These are phyloP conservation scores for Hyles lineata DNA, from an alignment of 2,888 invertebrate genomes.

Conservation along the genomic window DNA sequence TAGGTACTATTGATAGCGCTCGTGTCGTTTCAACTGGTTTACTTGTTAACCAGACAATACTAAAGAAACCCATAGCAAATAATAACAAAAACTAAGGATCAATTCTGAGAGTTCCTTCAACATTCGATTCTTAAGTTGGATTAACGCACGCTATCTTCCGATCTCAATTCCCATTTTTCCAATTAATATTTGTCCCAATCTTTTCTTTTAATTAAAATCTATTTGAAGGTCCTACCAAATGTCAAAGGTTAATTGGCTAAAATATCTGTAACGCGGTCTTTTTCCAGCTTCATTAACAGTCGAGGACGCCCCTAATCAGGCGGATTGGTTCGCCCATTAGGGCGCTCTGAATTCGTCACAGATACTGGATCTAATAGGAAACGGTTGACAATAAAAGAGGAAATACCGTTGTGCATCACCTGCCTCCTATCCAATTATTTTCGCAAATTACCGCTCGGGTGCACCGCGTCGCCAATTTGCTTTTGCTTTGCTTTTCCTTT, in stretches of 20 bases:
- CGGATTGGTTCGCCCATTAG: slow-evolving; percentile 43
- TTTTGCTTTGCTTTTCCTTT: slow-evolving; percentile 31
- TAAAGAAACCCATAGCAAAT: slow-evolving; percentile 8
- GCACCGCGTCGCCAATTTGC: slow-evolving; percentile 45
- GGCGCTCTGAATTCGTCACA: slow-evolving; percentile 62
- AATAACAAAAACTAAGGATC: slow-evolving; percentile 15
- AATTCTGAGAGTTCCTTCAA: not conserved
- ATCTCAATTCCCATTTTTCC: not conserved
- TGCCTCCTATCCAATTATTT: slow-evolving; percentile 68
- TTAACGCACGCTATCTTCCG: not conserved
- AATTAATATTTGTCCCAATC: not conserved
- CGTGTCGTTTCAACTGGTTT: slow-evolving; percentile 35
- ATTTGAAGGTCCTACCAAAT: not conserved
- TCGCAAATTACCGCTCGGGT: slow-evolving; percentile 58
- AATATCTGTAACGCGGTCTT: slow-evolving; percentile 41
- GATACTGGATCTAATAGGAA: slow-evolving; percentile 62
- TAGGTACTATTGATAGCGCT: not conserved
- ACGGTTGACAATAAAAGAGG: slow-evolving; percentile 69
- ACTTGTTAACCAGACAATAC: slow-evolving; percentile 40
- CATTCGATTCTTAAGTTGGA: not conserved
- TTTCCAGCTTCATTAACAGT: slow-evolving; percentile 58
- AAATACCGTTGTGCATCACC: slow-evolving; percentile 67
- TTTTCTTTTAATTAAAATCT: not conserved
- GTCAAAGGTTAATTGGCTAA: slow-evolving; percentile 9
- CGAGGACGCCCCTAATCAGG: slow-evolving; percentile 43